Conservation (phyloP, 2,888 invertebrate species). For the Hyposoter didymator region DNA sequence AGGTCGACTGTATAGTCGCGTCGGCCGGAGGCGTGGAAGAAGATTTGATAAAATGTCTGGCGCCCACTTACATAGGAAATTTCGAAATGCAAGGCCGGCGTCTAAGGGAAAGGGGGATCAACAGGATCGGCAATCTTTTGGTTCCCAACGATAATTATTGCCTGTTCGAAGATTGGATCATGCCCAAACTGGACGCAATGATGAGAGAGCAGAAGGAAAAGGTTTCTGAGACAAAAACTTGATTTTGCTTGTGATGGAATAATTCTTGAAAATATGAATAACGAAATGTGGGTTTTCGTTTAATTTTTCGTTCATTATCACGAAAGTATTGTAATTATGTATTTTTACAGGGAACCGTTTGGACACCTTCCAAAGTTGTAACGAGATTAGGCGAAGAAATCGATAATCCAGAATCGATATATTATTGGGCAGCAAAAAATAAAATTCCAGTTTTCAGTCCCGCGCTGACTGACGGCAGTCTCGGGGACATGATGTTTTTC, state of each 20-base stretch:
- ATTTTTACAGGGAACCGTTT: slow-evolving; percentile 86
- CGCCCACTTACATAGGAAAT: slow-evolving; percentile 96
- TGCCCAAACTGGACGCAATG: slow-evolving; percentile 96
- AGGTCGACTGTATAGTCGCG: slow-evolving; percentile 98
- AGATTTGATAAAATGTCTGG: slow-evolving; percentile 99
- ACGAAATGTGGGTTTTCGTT: background rate
- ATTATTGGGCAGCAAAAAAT: slow-evolving; percentile 98
- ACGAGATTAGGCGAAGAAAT: slow-evolving; percentile 95
- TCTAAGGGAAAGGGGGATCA: slow-evolving; percentile 94
- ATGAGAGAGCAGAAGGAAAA: slow-evolving; percentile 93
- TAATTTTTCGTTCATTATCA: background rate
- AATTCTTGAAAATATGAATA: background rate
- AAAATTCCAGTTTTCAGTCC: slow-evolving; percentile 99
- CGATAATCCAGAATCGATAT: slow-evolving; percentile 95
- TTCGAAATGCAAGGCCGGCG: slow-evolving; percentile 92
- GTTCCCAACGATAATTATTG: slow-evolving; percentile 99
- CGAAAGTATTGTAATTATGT: background rate
- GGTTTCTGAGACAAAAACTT: slow-evolving; percentile 75
- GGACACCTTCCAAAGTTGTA: slow-evolving; percentile 97
- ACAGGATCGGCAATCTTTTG: slow-evolving; percentile 96
- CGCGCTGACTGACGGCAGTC: slow-evolving; percentile 98
- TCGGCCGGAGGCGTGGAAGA: slow-evolving; percentile 99
- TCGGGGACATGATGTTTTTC: slow-evolving; percentile 99
- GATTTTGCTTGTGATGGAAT: background rate
- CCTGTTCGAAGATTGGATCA: slow-evolving; percentile 98